These are phyloP conservation scores for Xanthostigma xanthostigma DNA, from an alignment of 2,888 invertebrate species.

Conservation along the genomic window DNA sequence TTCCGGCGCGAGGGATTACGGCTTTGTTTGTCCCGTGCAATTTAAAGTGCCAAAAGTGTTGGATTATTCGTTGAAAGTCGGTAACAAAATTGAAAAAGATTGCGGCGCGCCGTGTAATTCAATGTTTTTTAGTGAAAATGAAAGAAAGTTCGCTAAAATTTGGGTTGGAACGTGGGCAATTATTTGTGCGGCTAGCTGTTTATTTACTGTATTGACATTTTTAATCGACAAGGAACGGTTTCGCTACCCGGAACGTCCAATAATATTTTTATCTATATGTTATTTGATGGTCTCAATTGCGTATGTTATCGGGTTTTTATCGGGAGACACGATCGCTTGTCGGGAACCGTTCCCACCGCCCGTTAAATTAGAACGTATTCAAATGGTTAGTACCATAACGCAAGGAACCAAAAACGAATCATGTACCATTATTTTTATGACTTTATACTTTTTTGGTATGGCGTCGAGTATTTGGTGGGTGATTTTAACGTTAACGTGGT, in stretches of 20 bases:
- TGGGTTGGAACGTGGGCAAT: conserved; percentile 94
- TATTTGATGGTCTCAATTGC: conserved; percentile 89
- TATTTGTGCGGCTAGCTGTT: conserved; percentile 76
- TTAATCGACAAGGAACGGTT: conserved; percentile 90
- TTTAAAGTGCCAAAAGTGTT: conserved; percentile 66
- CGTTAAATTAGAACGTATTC: conserved; percentile 49
- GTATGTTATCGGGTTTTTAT: conserved; percentile 74
- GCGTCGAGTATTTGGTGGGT: conserved; percentile 98
- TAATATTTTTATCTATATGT: conserved; percentile 92
- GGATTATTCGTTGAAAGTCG: conserved; percentile 73
- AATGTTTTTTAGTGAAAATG: conserved; percentile 77
- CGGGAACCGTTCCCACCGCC: conserved; percentile 64
- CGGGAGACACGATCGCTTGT: conserved; percentile 71
- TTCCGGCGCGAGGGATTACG: conserved; percentile 51
- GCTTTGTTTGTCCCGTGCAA: conserved; percentile 78
- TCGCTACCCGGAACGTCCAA: conserved; percentile 93
- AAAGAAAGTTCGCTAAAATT: conserved; percentile 66
- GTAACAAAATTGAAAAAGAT: conserved; percentile 52
- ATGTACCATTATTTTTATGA: conserved; percentile 92
- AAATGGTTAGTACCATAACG: conserved; percentile 70
- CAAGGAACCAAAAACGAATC: conserved; percentile 73
- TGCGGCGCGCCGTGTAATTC: conserved; percentile 86
- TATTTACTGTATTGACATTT: conserved; percentile 87
- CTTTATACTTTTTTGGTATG: conserved; percentile 92
- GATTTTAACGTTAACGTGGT: conserved; percentile 89